Base-by-base conservation (phyloP, 2,888 invertebrate genomes). In the Loripinus fragilis region DNA sequence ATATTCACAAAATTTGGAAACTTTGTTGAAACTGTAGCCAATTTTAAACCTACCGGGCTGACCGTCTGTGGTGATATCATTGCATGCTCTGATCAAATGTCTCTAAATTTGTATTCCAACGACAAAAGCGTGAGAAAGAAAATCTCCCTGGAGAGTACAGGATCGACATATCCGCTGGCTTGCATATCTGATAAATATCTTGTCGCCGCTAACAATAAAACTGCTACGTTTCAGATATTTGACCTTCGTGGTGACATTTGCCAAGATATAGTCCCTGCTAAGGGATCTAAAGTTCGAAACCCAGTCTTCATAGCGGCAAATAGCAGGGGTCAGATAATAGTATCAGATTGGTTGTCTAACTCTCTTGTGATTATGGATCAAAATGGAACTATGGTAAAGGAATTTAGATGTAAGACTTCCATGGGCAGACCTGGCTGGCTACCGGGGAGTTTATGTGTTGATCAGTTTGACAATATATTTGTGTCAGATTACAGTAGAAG, bases 381-480 rank as follows among this genome's bases (percentile, higher is more conserved):
- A 20, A 66, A 76, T 25, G 85, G 84, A 17, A 71, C 79, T 28
- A 71, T 76, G 28, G 23, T 83, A 1, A 74, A 82, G 30, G 84
- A 85, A 50, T 85, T 81, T 70, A 85, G 78, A 48, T 45, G 71
- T 2, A 80, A 81, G 65, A 42, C 75, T 0, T 70, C 71, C n/a
- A 52, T 78, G n/a, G 74, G 76, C 23, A 76, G 74, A 68, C 41
- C 79, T 12, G 85, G 79, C 12, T 86, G 85, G 85, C 50, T 82
- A 30, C 86, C 86, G 2, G 86, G 86, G 2, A 76, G 81, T 33
- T 41, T 84, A 12, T 85, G 85, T 66, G 84, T 85, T 48, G 86
- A 86, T 50, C 84, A 84, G 33, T 83, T 83, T 71, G 86, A 86
- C 65, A 86, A 86, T 68, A 80, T 86, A 2, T 85, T 81, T 50